These are phyloP conservation scores for Phymanthus crucifer DNA, from an alignment of 92 coral and sea anemone species.

Conservation along the genomic window DNA sequence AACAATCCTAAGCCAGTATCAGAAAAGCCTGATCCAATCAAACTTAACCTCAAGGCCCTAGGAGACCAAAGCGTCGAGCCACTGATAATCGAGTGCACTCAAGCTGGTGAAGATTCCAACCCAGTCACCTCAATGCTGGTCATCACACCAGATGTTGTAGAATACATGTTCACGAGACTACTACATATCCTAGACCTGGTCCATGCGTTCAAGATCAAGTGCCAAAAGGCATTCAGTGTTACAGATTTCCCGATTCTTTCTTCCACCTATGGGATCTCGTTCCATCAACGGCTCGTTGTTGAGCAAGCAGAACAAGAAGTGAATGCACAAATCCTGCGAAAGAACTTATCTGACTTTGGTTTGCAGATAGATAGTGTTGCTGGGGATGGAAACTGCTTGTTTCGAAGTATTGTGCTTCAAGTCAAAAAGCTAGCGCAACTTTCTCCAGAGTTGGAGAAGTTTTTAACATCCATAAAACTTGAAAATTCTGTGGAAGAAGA, in stretches of 20 bases:
- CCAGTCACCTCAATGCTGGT: slow-evolving; percentile 27
- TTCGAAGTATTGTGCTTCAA: slow-evolving; percentile 45
- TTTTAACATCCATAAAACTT: slow-evolving; percentile 16
- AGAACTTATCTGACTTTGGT: slow-evolving; percentile 55
- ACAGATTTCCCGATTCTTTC: slow-evolving; percentile 38
- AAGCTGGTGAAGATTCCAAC: neutral
- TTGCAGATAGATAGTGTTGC: slow-evolving; percentile 43
- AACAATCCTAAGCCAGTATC: neutral
- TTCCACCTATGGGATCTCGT: slow-evolving; percentile 9
- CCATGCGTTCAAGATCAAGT: slow-evolving; percentile 27
- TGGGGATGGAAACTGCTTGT: slow-evolving; percentile 63
- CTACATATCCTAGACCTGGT: slow-evolving; percentile 39
- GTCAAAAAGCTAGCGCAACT: slow-evolving; percentile 18
- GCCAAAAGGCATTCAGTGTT: slow-evolving; percentile 34
- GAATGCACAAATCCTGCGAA: slow-evolving; percentile 24
- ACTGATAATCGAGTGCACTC: slow-evolving; percentile 17
- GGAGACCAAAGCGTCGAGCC: slow-evolving; percentile 19
- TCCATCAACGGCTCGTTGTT: neutral
- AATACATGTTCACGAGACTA: slow-evolving; percentile 42
- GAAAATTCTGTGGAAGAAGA: slow-evolving; percentile 40
- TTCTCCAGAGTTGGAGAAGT: slow-evolving; percentile 9
- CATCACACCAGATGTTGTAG: slow-evolving; percentile 37
- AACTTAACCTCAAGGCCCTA: slow-evolving; percentile 5
- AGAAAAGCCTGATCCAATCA: neutral
- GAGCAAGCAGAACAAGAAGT: slow-evolving; percentile 29